A percentile compares a stretch with the other conserved stretches of the same genome.
These are phyloP conservation scores for Melinaea marsaeus DNA, from an alignment of 2,888 invertebrate species.

Conservation along the genomic window DNA sequence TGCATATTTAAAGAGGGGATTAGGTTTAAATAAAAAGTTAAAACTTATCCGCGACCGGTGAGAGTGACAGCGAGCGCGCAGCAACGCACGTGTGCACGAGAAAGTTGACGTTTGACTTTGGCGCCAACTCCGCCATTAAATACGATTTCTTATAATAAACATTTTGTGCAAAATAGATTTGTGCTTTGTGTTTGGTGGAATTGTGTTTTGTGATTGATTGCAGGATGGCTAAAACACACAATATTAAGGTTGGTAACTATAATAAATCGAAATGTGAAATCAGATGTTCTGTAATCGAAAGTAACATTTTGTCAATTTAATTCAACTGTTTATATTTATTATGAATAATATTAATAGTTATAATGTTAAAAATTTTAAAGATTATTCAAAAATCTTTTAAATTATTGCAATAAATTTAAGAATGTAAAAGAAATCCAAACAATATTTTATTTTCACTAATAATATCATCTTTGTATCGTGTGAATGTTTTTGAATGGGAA, in stretches of 20 bases:
- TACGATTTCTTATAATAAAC: constrained; percentile 9
- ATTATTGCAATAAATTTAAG: too few species aligned
- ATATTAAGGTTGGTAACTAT: constrained; percentile 51
- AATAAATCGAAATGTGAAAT: background rate
- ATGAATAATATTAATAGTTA: too few species aligned
- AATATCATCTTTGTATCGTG: background rate
- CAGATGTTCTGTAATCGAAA: background rate
- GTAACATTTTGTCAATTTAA: background rate
- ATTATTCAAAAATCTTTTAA: too few species aligned
- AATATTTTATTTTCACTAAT: constrained; percentile 8
- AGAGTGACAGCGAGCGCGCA: constrained; percentile 62
- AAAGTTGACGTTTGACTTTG: constrained; percentile 55
- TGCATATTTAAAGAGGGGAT: constrained; percentile 60
- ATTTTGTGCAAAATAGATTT: constrained; percentile 18
- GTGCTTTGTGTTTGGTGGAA: constrained; percentile 49
- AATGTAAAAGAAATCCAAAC: too few species aligned
- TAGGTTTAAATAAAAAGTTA: constrained; percentile 71
- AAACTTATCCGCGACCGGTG: constrained; percentile 53
- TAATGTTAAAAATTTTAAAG: too few species aligned
- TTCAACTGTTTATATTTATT: too few species aligned
- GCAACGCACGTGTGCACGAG: constrained; percentile 54
- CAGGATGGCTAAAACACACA: constrained; percentile 64
- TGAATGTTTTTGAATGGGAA: background rate
- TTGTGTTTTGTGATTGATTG: constrained; percentile 50
- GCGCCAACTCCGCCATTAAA: constrained; percentile 40